phyloP scores from a whole-genome alignment of 2,113 vertebrate species.

The Erpornis zantholeuca region DNA sequence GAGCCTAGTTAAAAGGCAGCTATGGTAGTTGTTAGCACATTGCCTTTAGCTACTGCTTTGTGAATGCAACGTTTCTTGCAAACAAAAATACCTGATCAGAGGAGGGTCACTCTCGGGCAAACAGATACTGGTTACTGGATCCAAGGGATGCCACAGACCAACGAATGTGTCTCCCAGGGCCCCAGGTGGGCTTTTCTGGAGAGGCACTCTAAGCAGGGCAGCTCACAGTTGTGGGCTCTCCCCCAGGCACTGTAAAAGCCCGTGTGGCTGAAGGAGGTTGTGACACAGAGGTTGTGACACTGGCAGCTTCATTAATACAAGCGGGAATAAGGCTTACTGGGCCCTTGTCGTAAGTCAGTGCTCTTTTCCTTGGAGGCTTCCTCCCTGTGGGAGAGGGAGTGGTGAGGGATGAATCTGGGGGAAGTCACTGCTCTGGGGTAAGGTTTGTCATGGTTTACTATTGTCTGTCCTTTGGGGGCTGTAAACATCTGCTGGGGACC shows the following conservation, averaged over 20 bases:
- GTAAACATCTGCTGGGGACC: neutral
- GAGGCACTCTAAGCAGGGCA: neutral
- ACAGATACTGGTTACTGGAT: neutral
- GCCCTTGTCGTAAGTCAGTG: neutral
- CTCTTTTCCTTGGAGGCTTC: neutral
- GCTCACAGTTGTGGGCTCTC: neutral
- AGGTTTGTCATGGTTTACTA: neutral
- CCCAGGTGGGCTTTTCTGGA: neutral
- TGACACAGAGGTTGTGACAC: neutral
- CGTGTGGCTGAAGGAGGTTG: neutral
- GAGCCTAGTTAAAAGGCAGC: neutral
- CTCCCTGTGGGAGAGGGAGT: accelerated
- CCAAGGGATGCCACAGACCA: neutral
- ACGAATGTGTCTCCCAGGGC: neutral
- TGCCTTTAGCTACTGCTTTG: neutral
- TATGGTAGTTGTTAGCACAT: neutral
- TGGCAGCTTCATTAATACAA: neutral
- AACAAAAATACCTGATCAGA: neutral
- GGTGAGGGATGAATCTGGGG: neutral
- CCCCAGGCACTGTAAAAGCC: neutral
- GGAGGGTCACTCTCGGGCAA: neutral
- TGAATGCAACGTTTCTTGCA: neutral
- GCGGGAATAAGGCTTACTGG: accelerated
- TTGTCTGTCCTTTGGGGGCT: neutral
- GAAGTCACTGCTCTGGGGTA: neutral